A percentile compares a stretch with the other conserved stretches of the same genome.
Conservation (phyloP, 2,113 vertebrate genomes). For the Apeltes quadracus region DNA sequence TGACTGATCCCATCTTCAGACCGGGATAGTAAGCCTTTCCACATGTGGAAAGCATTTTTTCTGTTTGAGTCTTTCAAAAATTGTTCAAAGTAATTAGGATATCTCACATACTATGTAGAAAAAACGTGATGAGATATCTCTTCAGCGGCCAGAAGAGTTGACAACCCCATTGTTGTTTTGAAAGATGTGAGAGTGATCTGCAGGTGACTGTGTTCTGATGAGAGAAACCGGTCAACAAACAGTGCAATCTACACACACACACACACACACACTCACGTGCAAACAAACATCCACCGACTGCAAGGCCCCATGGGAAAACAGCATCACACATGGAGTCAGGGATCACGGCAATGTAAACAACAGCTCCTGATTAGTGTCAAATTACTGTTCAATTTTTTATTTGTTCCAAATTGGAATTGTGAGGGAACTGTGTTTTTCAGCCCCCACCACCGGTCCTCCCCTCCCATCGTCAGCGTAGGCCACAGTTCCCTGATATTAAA, state of each 20-base stretch:
- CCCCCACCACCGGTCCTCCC: neutral
- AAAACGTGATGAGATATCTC: constrained; percentile 18
- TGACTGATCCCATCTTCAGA: constrained; percentile 34
- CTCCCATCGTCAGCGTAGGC: constrained; percentile 7
- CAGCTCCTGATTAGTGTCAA: constrained; percentile 77
- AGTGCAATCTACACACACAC: constrained; percentile 32
- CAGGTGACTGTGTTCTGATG: constrained; percentile 42
- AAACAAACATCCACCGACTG: constrained; percentile 58
- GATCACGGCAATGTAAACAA: constrained; percentile 80
- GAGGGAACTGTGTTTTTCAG: constrained; percentile 33
- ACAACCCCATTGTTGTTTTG: constrained; percentile 16
- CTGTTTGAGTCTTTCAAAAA: constrained; percentile 37
- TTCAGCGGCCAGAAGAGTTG: constrained; percentile 10
- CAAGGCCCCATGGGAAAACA: constrained; percentile 42
- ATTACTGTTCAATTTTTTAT: constrained; percentile 83
- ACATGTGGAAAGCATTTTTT: constrained; percentile 57
- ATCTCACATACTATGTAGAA: constrained; percentile 24
- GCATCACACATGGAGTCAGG: constrained; percentile 62
- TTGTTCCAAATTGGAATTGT: constrained; percentile 76
- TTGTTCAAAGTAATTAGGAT: constrained; percentile 39
- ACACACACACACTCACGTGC: constrained; percentile 43
- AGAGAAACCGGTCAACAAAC: constrained; percentile 50
- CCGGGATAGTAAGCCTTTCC: constrained; percentile 16
- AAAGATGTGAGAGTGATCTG: constrained; percentile 23
- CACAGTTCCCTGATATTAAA: constrained; percentile 76